Percentiles rank a stretch among this genome's conserved stretches.
Evolutionary conservation across 1,140 invertebrate genomes (phyloP).

Genomic region (Venturia canescens): DNA sequence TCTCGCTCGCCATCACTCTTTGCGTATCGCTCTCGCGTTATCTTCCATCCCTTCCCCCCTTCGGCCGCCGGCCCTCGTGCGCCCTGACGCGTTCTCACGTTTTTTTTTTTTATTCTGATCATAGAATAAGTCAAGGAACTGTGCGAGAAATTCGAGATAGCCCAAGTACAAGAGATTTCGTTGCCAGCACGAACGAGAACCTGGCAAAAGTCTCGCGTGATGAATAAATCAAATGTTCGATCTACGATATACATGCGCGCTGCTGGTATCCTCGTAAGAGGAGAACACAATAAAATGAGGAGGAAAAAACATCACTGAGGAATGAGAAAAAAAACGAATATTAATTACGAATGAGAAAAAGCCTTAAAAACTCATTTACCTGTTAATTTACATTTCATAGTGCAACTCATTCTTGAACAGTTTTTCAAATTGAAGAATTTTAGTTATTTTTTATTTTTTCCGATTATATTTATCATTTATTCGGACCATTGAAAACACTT

Average conservation of each 20-base stretch:
- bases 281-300: neutral
- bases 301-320: neutral
- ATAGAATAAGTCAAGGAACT: neutral
- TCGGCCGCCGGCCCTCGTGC: neutral
- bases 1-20: too few species aligned
- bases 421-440: neutral
- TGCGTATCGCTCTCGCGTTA: too few species aligned
- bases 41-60: neutral
- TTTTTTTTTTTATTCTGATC: neutral
- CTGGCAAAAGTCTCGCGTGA: conserved; percentile 52
- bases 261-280: neutral
- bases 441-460: too few species aligned
- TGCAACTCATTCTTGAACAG: neutral
- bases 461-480: too few species aligned
- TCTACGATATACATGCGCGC: neutral
- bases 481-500: too few species aligned
- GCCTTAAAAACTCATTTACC: neutral
- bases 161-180: neutral
- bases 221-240: conserved; percentile 56
- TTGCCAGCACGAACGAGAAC: conserved; percentile 52
- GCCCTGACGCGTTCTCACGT: neutral
- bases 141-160: neutral
- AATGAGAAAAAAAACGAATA: neutral
- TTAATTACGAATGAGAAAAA: neutral
- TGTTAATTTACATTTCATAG: neutral